Base-by-base conservation (phyloP, 2,888 invertebrate species). In the Epicampocera succincta region DNA sequence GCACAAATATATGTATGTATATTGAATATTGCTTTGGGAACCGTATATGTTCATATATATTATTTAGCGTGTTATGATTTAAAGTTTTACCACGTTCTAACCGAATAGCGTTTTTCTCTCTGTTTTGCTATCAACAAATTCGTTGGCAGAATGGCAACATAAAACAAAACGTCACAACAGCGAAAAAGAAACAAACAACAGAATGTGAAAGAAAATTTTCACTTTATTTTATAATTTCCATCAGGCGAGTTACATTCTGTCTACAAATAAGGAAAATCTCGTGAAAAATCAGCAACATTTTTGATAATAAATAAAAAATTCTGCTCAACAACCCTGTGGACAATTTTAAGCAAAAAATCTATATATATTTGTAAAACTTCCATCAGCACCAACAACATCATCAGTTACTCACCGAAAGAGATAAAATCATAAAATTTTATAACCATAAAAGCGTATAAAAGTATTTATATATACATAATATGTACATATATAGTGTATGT, bases 211-310 rank as follows among this genome's bases (percentile, higher is more conserved):
- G 66, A 58, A 69, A 48, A 29, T 69, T 63, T 74, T 80, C 74
- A 80, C 68, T 74, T 73, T 48, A 58, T 74, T 80, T 80, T 50
- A 75, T 58, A 65, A 58, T 58, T 58, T 75, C n/a, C 50, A 38
- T 44, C 48, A 68, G 63, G n/a, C 48, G 13, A 69, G 74, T 58
- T 42, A 44, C 11, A 52, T 40, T 73, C 61, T 19, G 11, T 44
- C 21, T 19, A n/a, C 2, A 38, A 52, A 21, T 19, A 25, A n/a
- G 9, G 11, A 25, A 4, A 60, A 65, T 40, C 48, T 48, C 15
- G 58, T 65, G 21, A 65, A 58, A 50, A 52, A 44, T 66, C 17
- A 38, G 2, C 1, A 13, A 63, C 65, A 44, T 44, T 52, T 2
- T 44, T 56, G 0, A n/a, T 44, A 44, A 54, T 21, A 40, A 25